Base-by-base conservation (phyloP, 2,113 vertebrate genomes). In the Mystacornis crossleyi region DNA sequence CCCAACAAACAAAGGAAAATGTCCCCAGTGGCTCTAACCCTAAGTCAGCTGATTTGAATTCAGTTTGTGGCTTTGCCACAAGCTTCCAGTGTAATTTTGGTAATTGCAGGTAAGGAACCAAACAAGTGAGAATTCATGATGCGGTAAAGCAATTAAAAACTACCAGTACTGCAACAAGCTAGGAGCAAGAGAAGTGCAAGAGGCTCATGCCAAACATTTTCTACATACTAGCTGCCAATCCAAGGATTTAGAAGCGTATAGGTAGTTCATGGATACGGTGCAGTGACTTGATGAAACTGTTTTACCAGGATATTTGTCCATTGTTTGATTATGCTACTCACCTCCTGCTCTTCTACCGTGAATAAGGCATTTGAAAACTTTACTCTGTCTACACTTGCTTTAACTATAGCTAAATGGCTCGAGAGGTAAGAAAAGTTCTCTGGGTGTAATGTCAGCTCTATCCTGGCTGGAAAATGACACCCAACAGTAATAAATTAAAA, bases 231-330 rank as follows among this genome's bases (percentile, higher is more conserved):
- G 64, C 36, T 38, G 23, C 18, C 17, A 67, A 0, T 87, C 9
- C 42, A 70, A 65, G 45, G 38, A 74, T 73, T 84, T 70, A 53
- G 28, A 89, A 70, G 33, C 8, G 9, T 47, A 54, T 1, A 65
- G 42, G 34, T 10, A 47, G 20, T 58, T 50, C 33, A 47, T 18
- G 60, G 38, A 58, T 28, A 58, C 7, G 0, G 0, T 13, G 14
- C 20, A 66, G 51, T 1, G 16, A 83, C 26, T 65, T 62, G 40
- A 55, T 72, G 47, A 60, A 91, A 60, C 40, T 48, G 15, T 51
- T 94, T 60, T 21, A 80, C 21, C 5, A 50, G 26, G 20, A 29
- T 55, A 18, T 51, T 65, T 55, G 9, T 72, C 17, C 50, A 21
- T 4, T 70, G 12, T 75, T 50, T 51, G 48, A 65, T 93, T 36